Evolutionary conservation across 2,113 vertebrate genomes (phyloP).

Genomic region (Platysternon megacephalum): DNA sequence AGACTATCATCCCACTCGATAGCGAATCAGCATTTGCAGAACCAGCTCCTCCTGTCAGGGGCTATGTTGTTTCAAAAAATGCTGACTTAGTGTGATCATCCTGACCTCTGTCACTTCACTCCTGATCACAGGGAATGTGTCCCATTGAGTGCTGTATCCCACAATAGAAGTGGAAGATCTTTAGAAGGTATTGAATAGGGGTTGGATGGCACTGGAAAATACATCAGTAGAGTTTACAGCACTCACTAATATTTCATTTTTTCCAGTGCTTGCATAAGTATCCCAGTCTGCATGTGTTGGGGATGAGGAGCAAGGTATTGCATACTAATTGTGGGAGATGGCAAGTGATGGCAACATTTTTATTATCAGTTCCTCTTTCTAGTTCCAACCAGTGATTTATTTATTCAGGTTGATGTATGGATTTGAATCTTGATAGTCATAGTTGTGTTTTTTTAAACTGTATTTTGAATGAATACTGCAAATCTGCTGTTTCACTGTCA

Average conservation of each 20-base stretch:
- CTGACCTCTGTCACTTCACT: background rate
- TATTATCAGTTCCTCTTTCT: slow-evolving; percentile 48
- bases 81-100: slow-evolving; percentile 1
- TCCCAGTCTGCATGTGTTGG: slow-evolving; percentile 12
- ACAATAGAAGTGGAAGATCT: background rate
- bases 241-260: slow-evolving; percentile 16
- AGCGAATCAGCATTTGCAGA: slow-evolving; percentile 35
- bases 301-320: background rate
- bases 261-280: background rate
- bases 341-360: slow-evolving; percentile 38
- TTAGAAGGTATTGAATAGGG: slow-evolving; percentile 20
- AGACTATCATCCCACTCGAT: background rate
- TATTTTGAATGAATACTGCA: background rate
- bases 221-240: background rate
- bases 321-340: background rate
- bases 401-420: background rate
- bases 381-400: background rate
- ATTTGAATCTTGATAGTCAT: slow-evolving; percentile 34
- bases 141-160: background rate
- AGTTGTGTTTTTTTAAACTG: slow-evolving; percentile 24
- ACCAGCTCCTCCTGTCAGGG: slow-evolving; percentile 24
- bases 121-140: background rate
- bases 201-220: slow-evolving; percentile 8
- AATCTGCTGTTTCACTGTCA: slow-evolving; percentile 41
- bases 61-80: slow-evolving; percentile 31